Evolutionary conservation across 2,888 invertebrate species (phyloP).

Genomic region (Deilephila elpenor): DNA sequence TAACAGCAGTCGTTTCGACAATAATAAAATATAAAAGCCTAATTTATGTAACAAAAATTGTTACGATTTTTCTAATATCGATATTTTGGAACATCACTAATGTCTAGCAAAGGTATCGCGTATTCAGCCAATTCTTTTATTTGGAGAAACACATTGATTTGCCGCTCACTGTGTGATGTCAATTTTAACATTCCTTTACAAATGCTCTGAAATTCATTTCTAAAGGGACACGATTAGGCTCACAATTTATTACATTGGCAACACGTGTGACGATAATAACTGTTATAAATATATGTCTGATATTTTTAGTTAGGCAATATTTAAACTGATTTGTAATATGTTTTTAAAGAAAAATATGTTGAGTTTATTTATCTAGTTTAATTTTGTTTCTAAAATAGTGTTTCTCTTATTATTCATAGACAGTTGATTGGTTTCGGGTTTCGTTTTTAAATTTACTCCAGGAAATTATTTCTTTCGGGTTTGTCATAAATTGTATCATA

Average conservation of each 20-base stretch:
- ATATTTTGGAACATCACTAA: conserved; percentile 17
- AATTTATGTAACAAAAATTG: not conserved
- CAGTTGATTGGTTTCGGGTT: too few relatives aligned
- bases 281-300: not conserved
- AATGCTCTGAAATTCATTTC: not conserved
- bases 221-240: conserved; percentile 14
- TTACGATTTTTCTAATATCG: not conserved
- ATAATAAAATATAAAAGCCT: too few relatives aligned
- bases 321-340: not conserved
- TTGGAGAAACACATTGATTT: conserved; percentile 23
- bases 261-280: not conserved
- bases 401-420: too few relatives aligned
- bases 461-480: too few relatives aligned
- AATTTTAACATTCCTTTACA: conserved; percentile 8
- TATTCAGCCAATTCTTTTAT: conserved; percentile 35
- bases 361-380: too few relatives aligned
- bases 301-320: not conserved
- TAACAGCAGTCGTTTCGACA: too few relatives aligned
- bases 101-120: conserved; percentile 32
- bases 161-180: conserved; percentile 27
- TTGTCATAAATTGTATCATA: too few relatives aligned
- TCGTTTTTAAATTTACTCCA: too few relatives aligned
- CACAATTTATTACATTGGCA: not conserved
- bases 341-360: too few relatives aligned
- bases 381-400: too few relatives aligned